Conservation (phyloP, 2,113 vertebrate species). For the Cettia cetti region DNA sequence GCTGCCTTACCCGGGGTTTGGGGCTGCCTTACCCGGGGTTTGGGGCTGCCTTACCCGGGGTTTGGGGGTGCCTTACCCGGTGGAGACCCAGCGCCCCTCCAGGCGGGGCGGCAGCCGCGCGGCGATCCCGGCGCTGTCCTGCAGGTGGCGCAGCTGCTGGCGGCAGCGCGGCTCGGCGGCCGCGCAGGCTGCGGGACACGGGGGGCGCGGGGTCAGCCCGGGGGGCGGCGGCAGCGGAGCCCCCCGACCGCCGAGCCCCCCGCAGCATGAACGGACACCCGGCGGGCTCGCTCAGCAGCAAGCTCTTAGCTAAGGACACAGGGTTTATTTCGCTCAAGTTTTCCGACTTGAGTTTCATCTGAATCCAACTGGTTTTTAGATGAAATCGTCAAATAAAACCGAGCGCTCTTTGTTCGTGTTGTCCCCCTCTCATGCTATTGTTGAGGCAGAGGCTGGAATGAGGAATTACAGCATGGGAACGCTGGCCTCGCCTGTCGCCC, state of each 20-base stretch:
- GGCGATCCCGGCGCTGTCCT: slow-evolving; percentile 72
- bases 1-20: neutral
- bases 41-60: neutral
- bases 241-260: neutral
- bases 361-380: neutral
- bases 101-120: slow-evolving; percentile 77
- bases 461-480: slow-evolving; percentile 54
- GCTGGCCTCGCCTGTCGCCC: slow-evolving; percentile 31
- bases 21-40: no score
- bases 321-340: neutral
- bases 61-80: slow-evolving; percentile 68
- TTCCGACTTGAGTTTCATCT: neutral
- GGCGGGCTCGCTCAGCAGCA: accelerated
- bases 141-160: slow-evolving; percentile 74
- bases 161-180: slow-evolving; percentile 70
- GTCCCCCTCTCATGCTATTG: neutral
- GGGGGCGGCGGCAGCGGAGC: neutral
- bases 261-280: accelerated
- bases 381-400: neutral
- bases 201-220: neutral
- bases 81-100: slow-evolving; percentile 87
- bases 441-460: neutral
- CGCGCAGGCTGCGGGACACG: neutral
- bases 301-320: accelerated
- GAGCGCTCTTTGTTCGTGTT: neutral